Percentiles rank a stretch among this genome's conserved stretches.
phyloP scores from a whole-genome alignment of 2,113 vertebrate species.

The Daboia siamensis region DNA sequence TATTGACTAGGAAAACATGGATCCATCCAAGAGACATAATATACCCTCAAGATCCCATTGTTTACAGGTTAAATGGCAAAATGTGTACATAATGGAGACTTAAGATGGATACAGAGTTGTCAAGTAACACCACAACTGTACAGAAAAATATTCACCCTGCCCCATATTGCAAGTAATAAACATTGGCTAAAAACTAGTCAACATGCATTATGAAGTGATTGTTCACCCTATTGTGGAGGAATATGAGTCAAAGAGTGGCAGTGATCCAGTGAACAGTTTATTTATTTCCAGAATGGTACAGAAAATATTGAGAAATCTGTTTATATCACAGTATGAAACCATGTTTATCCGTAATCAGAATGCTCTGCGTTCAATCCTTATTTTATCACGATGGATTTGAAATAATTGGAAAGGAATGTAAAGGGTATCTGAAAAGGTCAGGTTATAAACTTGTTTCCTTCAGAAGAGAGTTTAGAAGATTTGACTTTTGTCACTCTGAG shows the following conservation, averaged over 20 bases:
- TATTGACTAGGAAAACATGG: background rate
- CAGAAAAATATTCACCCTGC: background rate
- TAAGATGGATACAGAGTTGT: background rate
- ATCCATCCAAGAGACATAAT: background rate
- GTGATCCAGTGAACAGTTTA: background rate
- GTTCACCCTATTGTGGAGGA: background rate
- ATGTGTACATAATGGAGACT: background rate
- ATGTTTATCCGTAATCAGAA: background rate
- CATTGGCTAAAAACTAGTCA: background rate
- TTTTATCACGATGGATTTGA: slow-evolving; percentile 9
- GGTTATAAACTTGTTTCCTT: slow-evolving; percentile 1
- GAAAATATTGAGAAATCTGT: background rate
- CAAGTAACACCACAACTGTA: background rate
- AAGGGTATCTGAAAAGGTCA: slow-evolving; percentile 4
- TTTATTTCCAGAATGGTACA: background rate
- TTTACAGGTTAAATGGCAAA: background rate
- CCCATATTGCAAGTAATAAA: background rate
- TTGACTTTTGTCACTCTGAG: background rate
- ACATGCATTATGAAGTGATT: background rate
- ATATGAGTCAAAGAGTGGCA: background rate
- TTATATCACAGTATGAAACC: background rate
- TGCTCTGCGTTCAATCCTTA: background rate
- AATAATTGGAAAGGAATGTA: background rate
- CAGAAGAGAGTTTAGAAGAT: slow-evolving; percentile 1
- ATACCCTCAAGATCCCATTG: background rate